Base-by-base conservation (phyloP, 2,113 vertebrate species). In the Cheirogaleus medius region DNA sequence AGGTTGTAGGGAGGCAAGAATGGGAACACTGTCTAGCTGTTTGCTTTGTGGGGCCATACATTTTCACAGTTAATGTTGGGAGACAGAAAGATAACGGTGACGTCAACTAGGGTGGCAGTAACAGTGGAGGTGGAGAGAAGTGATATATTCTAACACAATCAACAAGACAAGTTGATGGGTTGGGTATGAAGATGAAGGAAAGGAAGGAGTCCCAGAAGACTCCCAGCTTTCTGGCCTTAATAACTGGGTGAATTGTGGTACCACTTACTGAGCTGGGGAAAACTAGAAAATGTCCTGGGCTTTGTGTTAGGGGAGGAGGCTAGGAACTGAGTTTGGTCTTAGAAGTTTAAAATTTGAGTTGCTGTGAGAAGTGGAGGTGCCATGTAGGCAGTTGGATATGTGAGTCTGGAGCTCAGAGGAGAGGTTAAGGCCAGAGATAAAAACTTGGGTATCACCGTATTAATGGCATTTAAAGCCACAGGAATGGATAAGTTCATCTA, bases 161-260 rank as follows among this genome's bases (percentile, higher is more conserved):
- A 6, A 49, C 9, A 93, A 37, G 47, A 77, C 63, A 78, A 69
- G 63, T 37, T 91, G 64, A 23, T 80, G 25, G 23, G 20, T n/a
- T 77, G 52, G 32, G 9, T 91, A 71, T 76, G 80, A 87, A 96
- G 42, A 68, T n/a, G 27, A 94, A 92, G 83, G n/a, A 84, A 68
- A 54, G 14, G n/a, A 42, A 86, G 15, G 68, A 5, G 8, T 52
- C 56, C 64, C 68, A 29, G 42, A 92, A 52, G 29, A 49, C 47
- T 37, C 52, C 54, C 39, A 68, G 71, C 29, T 74, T 56, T 78
- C 80, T 68, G 63, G 69, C 64, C 52, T 90, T 74, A 21, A 88
- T 54, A 83, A 60, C 80, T 84, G 21, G 25, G 47, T 92, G 73
- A 82, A 91, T 23, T 7, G 12, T 63, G 78, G 17, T 58, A 9